Base-by-base conservation (phyloP, 2,888 invertebrate genomes). In the Leptopilina myrica region DNA sequence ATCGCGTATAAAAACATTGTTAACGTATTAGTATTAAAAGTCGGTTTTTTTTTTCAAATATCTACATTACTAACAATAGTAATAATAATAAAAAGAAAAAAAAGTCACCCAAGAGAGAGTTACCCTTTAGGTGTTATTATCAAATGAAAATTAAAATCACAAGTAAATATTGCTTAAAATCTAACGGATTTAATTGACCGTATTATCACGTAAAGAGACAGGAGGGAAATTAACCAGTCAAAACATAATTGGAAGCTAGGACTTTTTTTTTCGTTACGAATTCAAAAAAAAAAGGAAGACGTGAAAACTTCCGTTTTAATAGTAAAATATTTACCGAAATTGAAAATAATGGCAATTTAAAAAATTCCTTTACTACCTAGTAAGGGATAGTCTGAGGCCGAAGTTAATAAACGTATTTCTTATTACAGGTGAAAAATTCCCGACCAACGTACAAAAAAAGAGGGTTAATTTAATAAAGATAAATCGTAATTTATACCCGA, bases 121-220 rank as follows among this genome's bases (percentile, higher is more conserved):
- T 73, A 64, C 75, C 81, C 65, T 12, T 73, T 77, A 53, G 53
- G 77, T 66, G 46, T 83, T 77, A 78, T 56, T 78, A 79, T 78
- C 64, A 8, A 79, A 79, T 80, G 76, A 81, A 84, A 84, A 81
- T 33, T 77, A 84, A 81, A 80, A 84, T 82, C 81, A 84, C 82
- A 83, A 84, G 76, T 80, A 81, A 62, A 78, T 14, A 75, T 77
- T 79, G 64, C 82, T 83, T 79, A 80, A 76, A 78, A 67, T 49
- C 76, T 79, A 79, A 43, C 49, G 73, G 40, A 62, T 64, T 56
- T 73, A 73, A 76, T 14, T 67, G 77, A 56, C 62, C 43, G 64
- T 66, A 40, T 40, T 66, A 49, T 73, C 73, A 73, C 56, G 73
- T 43, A 59, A 33, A 73, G 53, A 73, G 7, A 73, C 53, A 26